Evolutionary conservation across 2,113 vertebrate species (phyloP).

Genomic region (Laticauda laticaudata): DNA sequence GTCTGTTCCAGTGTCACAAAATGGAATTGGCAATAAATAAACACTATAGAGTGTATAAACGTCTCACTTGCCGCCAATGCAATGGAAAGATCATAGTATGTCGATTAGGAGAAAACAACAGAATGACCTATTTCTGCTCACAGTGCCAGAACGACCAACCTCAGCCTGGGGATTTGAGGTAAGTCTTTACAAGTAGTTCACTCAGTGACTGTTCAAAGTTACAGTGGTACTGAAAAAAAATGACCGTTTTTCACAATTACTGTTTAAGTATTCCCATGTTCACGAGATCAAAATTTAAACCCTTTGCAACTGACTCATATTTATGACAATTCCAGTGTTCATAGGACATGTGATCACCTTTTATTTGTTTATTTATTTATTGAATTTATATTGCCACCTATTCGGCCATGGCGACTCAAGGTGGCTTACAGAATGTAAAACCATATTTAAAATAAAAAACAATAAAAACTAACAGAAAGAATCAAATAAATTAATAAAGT

Average conservation of each 20-base stretch:
- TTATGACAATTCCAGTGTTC: not conserved
- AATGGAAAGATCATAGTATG: conserved; percentile 77
- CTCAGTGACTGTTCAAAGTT: not conserved
- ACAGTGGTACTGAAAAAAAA: not conserved
- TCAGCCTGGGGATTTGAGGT: conserved; percentile 75
- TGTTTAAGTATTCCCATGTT: not conserved
- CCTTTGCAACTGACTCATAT: not conserved
- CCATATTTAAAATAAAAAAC: no score
- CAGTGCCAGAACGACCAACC: conserved; percentile 81
- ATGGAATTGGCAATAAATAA: conserved; percentile 76
- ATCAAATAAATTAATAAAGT: no score
- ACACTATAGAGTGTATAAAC: conserved; percentile 88
- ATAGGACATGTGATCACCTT: not conserved
- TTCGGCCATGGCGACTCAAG: no score
- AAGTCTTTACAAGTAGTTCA: conserved; percentile 17
- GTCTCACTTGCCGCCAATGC: conserved; percentile 79
- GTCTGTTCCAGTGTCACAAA: conserved; percentile 79
- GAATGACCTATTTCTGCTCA: conserved; percentile 93
- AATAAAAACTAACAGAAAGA: no score
- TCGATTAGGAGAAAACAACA: conserved; percentile 84
- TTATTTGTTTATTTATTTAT: no score
- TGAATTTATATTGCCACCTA: no score
- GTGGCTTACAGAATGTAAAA: no score
- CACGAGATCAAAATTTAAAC: not conserved
- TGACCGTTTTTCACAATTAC: not conserved